These are phyloP conservation scores for Diuraphis noxia DNA, from an alignment of 1,140 invertebrate species.

Conservation along the genomic window DNA sequence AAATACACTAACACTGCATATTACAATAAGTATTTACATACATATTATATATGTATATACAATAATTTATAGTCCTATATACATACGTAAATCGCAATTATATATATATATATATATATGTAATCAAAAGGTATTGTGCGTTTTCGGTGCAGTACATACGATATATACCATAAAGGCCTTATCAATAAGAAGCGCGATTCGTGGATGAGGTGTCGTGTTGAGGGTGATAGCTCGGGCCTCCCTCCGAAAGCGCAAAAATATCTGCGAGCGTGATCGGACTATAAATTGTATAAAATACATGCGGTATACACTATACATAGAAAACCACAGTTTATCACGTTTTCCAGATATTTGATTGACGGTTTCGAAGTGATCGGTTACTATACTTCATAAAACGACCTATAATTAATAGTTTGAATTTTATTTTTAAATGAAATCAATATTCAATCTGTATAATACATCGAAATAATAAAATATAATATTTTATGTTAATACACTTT, in stretches of 20 bases:
- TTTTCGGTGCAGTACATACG: background rate
- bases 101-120: background rate
- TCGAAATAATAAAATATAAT: too few species aligned
- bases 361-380: too few species aligned
- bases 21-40: background rate
- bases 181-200: background rate
- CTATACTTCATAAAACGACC: too few species aligned
- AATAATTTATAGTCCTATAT: background rate
- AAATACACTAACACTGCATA: background rate
- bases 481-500: too few species aligned
- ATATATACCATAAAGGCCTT: background rate
- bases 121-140: background rate
- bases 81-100: background rate
- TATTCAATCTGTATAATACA: too few species aligned
- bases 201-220: background rate
- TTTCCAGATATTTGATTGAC: too few species aligned
- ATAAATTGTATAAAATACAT: too few species aligned
- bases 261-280: too few species aligned
- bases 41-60: background rate
- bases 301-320: too few species aligned
- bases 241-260: background rate
- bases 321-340: too few species aligned
- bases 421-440: too few species aligned
- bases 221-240: background rate
- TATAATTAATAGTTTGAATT: too few species aligned